Conservation (phyloP, 1,140 invertebrate genomes). For the Apis mellifera region DNA sequence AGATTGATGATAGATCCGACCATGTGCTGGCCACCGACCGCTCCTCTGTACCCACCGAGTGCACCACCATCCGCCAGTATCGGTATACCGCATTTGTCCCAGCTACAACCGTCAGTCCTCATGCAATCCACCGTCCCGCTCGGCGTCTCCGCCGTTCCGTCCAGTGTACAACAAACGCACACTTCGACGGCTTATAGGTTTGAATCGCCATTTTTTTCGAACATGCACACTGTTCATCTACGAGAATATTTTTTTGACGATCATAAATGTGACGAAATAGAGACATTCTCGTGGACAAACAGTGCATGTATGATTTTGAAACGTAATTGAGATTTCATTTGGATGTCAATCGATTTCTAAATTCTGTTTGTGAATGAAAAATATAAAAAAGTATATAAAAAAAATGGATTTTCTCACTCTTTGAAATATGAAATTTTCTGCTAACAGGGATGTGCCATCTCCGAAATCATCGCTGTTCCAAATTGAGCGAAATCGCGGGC, state of each 20-base stretch:
- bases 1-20: constrained; percentile 71
- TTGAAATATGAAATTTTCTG: not conserved
- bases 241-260: too few relatives aligned
- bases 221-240: too few relatives aligned
- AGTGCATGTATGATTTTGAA: too few relatives aligned
- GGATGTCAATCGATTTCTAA: too few relatives aligned
- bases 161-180: constrained; percentile 64
- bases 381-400: too few relatives aligned
- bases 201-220: not conserved
- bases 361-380: too few relatives aligned
- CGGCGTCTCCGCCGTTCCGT: constrained; percentile 63
- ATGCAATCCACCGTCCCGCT: constrained; percentile 56
- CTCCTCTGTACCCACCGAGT: constrained; percentile 52
- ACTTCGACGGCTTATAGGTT: constrained; percentile 51
- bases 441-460: constrained; percentile 25
- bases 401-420: not conserved
- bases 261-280: too few relatives aligned
- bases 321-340: too few relatives aligned
- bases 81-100: constrained; percentile 69
- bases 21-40: constrained; percentile 74
- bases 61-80: constrained; percentile 60
- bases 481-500: not conserved
- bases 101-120: constrained; percentile 56
- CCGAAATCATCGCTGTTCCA: constrained; percentile 44
- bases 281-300: too few relatives aligned